phyloP scores from a whole-genome alignment of 2,113 vertebrate species.

The Xenopus laevis region DNA sequence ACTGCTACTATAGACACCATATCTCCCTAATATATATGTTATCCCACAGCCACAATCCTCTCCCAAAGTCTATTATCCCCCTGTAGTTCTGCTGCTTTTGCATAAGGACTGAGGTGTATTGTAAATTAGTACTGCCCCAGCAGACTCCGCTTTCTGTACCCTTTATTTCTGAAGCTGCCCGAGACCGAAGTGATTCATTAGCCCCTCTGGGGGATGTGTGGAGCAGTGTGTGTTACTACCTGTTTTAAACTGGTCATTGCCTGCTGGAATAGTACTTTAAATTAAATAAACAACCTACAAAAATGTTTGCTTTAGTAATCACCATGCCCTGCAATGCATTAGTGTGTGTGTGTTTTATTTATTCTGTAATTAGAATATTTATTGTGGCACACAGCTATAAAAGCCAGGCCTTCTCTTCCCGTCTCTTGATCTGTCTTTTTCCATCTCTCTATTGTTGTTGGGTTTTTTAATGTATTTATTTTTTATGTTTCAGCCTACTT shows the following conservation, averaged over 20 bases:
- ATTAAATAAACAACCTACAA: conserved; percentile 14
- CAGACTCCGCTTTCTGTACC: background rate
- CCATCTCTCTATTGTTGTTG: background rate
- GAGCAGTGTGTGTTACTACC: conserved; percentile 18
- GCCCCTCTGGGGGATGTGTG: conserved; percentile 14
- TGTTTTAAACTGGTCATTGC: conserved; percentile 26
- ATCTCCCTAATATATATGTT: no score
- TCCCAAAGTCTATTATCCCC: no score
- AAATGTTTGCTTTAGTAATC: conserved; percentile 13
- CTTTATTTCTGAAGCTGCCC: conserved; percentile 2
- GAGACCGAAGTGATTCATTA: background rate
- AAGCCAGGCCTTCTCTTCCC: background rate
- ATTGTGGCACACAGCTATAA: conserved; percentile 2
- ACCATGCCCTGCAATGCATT: background rate
- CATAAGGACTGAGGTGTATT: background rate
- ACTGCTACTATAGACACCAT: no score
- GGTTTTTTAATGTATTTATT: background rate
- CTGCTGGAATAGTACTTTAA: conserved; percentile 22
- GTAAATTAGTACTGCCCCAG: conserved; percentile 3
- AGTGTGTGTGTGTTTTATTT: conserved; percentile 16
- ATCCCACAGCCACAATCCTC: no score
- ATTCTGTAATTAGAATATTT: conserved; percentile 24
- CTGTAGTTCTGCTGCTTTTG: no score
- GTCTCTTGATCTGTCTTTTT: no score
- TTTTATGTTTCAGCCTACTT: no score